Conservation (phyloP, 2,888 invertebrate genomes). For the Dermolepida albohirtum region DNA sequence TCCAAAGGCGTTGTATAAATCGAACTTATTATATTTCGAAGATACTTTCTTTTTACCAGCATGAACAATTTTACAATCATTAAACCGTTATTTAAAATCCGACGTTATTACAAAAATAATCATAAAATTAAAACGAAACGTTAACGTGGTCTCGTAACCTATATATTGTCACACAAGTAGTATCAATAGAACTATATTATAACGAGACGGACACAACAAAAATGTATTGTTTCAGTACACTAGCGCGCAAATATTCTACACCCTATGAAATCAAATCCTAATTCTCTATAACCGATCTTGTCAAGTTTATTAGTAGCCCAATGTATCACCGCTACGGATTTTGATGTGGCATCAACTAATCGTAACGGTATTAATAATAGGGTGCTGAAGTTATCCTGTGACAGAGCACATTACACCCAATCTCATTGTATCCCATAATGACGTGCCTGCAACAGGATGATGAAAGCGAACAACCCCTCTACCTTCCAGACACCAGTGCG, state of each 20-base stretch:
- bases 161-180: no score
- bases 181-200: no score
- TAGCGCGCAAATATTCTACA: neutral
- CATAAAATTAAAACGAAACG: no score
- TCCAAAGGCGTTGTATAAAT: no score
- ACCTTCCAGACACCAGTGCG: neutral
- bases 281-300: constrained; percentile 9
- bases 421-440: constrained; percentile 32
- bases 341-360: constrained; percentile 15
- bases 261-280: constrained; percentile 10
- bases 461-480: constrained; percentile 16
- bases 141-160: no score
- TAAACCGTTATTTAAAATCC: no score
- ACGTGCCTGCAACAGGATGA: constrained; percentile 18
- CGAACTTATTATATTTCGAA: no score
- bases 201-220: neutral
- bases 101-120: no score
- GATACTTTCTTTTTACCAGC: no score
- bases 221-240: neutral
- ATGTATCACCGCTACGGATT: constrained; percentile 11
- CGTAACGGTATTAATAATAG: constrained; percentile 8
- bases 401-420: constrained; percentile 28
- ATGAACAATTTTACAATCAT: no score
- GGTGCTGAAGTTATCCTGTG: constrained; percentile 23
- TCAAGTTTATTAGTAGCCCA: constrained; percentile 11